Conservation (phyloP, 2,797 vertebrate genomes). For the Nasua narica region DNA sequence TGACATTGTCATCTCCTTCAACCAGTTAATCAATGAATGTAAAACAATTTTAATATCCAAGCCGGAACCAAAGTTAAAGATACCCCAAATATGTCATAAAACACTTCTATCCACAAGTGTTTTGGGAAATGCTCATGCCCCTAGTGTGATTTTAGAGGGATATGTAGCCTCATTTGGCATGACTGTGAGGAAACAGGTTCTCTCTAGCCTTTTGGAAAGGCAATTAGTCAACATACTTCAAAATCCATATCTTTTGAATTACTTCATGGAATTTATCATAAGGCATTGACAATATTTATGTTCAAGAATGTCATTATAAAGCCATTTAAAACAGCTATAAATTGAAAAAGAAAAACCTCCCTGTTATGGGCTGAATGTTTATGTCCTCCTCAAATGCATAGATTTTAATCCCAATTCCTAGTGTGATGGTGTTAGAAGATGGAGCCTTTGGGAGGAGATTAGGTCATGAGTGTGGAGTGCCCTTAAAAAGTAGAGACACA, state of each 20-base stretch:
- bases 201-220: background rate
- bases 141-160: background rate
- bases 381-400: background rate
- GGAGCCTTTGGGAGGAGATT: background rate
- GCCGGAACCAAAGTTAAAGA: background rate
- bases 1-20: background rate
- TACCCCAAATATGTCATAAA: background rate
- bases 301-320: background rate
- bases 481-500: background rate
- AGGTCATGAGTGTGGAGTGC: background rate
- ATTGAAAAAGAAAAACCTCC: background rate
- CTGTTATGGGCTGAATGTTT: background rate
- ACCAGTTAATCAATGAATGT: background rate
- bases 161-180: background rate
- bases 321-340: background rate
- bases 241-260: background rate
- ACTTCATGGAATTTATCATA: background rate
- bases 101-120: background rate
- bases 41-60: slow-evolving; percentile 19
- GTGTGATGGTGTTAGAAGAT: background rate
- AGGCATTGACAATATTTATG: background rate
- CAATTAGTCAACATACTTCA: background rate
- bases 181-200: background rate
- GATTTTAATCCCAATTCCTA: background rate
- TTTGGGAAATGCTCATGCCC: background rate